Evolutionary conservation across 1,140 invertebrate genomes (phyloP), one percentile per base, ranked within the genome.

Genomic region (Drosophila funebris): DNA sequence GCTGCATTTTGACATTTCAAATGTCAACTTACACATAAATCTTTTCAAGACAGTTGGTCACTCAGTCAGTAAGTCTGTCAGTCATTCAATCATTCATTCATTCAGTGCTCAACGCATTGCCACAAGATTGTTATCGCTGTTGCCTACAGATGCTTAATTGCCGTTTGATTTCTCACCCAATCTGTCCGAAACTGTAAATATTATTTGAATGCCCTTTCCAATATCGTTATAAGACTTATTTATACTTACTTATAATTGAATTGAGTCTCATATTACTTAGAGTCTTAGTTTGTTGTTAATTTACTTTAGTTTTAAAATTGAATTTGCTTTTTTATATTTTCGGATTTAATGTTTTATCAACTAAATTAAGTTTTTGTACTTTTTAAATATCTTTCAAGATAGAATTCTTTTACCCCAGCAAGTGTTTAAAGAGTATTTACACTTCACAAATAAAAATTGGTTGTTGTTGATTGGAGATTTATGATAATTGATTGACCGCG

Each of bases 131-230:
- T 81, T 87, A 90, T 90, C 85, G 71, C 56, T 33, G 44, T 76
- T 78, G 71, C 73, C 68, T 58, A 78, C 68, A 74, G 61, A 73
- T 61, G 70, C 81, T 90, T 89, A 89, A 89, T 89, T 89, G 85
- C 72, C 54, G 63, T 66, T 76, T 81, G 78, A 89, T 89, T 76
- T 72, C 54, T 67, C 43, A 43, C 22, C 43, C 31, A 50, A 41
- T 37, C 9, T 27, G 36, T 16, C 36, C 24, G 24, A 53, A 64
- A 48, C n/a, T n/a, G n/a, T 43, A 48, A 73, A 31, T 57, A 37
- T 54, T 57, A 18, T 13, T 0, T 24, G 24, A 52, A 48, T 54
- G 7, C 56, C 18, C 29, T 43, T 39, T 43, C 20, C 48, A n/a
- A 20, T 43, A 2, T 43, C 9, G 41, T n/a, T n/a, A n/a, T n/a